A percentile compares a stretch with the other conserved stretches of the same genome.
Conservation (phyloP, 2,888 invertebrate species). For the Tipula helvola region DNA sequence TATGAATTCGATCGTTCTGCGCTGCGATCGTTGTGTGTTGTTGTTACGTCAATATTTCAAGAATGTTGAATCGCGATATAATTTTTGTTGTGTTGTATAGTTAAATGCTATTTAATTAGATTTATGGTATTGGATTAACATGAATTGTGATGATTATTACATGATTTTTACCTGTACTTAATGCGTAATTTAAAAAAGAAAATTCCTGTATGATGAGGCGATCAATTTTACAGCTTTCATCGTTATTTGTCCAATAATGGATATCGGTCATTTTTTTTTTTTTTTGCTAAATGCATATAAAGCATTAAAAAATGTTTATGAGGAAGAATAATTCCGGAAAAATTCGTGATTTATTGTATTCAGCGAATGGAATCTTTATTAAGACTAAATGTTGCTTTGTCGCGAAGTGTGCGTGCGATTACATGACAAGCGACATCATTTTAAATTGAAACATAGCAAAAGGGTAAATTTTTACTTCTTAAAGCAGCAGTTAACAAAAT, state of each 20-base stretch:
- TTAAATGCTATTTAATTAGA: background rate
- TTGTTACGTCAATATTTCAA: background rate
- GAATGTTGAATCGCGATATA: background rate
- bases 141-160: background rate
- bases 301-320: no score
- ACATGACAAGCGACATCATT: no score
- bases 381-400: no score
- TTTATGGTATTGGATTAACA: background rate
- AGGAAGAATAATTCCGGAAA: no score
- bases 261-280: no score
- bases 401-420: no score
- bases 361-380: no score
- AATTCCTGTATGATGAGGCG: background rate
- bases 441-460: no score
- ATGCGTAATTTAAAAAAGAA: background rate
- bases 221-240: background rate
- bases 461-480: no score
- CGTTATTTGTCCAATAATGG: background rate
- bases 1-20: background rate
- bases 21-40: background rate
- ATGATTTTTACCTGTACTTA: background rate
- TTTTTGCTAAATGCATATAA: no score
- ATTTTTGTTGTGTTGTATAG: background rate
- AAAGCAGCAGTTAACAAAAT: no score
- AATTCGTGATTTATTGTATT: no score